Conservation (phyloP, 2,797 vertebrate species). For the Erithacus rubecula region DNA sequence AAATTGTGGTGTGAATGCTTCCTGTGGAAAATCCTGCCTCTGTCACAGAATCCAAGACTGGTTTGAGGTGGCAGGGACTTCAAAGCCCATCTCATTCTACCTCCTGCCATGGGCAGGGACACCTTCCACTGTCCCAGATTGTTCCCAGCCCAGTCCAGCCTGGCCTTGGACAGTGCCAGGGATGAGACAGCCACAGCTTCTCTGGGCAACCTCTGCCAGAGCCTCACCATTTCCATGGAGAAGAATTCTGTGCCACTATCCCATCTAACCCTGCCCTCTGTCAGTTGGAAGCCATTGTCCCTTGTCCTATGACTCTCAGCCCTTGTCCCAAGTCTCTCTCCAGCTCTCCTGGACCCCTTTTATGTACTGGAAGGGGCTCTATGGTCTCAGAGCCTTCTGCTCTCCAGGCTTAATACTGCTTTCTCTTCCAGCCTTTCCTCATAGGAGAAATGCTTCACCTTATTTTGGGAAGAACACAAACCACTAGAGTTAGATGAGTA, state of each 20-base stretch:
- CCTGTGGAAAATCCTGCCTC: neutral
- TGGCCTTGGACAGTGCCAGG: neutral
- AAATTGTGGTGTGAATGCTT: neutral
- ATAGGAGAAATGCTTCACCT: neutral
- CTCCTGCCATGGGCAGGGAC: neutral
- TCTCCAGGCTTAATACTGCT: neutral
- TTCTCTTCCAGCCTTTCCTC: neutral
- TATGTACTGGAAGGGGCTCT: neutral
- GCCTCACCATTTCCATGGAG: neutral
- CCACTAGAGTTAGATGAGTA: neutral
- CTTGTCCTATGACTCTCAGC: neutral
- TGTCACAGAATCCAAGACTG: neutral
- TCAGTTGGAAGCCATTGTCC: neutral
- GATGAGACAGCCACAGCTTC: neutral
- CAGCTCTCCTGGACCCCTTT: neutral
- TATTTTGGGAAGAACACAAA: neutral
- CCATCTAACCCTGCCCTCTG: neutral
- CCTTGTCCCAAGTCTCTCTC: neutral
- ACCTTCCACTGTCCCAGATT: neutral
- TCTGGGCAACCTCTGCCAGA: neutral
- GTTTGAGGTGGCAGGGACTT: neutral
- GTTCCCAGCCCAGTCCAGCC: fast-evolving
- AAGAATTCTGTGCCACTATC: neutral
- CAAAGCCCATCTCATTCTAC: neutral
- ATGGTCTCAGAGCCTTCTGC: neutral